A percentile compares a stretch with the other conserved stretches of the same genome.
Conservation (phyloP, 1,140 invertebrate genomes). For the Camponotus floridanus region DNA sequence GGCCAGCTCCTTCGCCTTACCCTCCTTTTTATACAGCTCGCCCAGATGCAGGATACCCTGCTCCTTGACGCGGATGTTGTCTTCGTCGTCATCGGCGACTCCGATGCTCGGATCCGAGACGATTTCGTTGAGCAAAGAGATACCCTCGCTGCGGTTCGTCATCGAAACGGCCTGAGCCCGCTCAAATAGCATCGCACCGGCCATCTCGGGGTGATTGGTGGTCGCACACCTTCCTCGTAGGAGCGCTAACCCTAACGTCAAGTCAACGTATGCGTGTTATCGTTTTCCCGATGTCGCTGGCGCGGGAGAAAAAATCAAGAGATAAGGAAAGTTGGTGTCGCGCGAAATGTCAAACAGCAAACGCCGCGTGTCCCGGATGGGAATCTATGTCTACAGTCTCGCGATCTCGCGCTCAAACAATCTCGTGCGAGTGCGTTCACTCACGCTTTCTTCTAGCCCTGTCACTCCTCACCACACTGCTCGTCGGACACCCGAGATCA, state of each 20-base stretch:
- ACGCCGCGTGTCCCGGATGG: background rate
- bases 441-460: slow-evolving; percentile 54
- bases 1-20: slow-evolving; percentile 97
- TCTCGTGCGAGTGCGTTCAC: background rate
- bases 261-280: background rate
- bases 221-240: background rate
- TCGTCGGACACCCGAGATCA: slow-evolving; percentile 50
- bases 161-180: slow-evolving; percentile 90
- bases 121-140: slow-evolving; percentile 90
- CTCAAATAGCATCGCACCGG: slow-evolving; percentile 95
- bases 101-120: slow-evolving; percentile 89
- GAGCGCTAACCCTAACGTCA: slow-evolving; percentile 9
- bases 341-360: too few species aligned
- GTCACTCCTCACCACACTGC: slow-evolving; percentile 66
- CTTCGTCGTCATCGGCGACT: slow-evolving; percentile 92
- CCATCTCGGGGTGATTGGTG: slow-evolving; percentile 87
- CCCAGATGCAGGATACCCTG: slow-evolving; percentile 96
- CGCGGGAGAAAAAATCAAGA: background rate
- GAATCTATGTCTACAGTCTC: background rate
- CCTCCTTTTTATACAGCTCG: slow-evolving; percentile 95
- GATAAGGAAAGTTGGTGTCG: too few species aligned
- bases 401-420: background rate
- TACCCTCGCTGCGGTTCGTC: slow-evolving; percentile 90
- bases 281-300: background rate
- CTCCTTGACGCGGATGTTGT: slow-evolving; percentile 95